phyloP scores from a whole-genome alignment of 2,888 invertebrate genomes.

The Agriopis marginaria region DNA sequence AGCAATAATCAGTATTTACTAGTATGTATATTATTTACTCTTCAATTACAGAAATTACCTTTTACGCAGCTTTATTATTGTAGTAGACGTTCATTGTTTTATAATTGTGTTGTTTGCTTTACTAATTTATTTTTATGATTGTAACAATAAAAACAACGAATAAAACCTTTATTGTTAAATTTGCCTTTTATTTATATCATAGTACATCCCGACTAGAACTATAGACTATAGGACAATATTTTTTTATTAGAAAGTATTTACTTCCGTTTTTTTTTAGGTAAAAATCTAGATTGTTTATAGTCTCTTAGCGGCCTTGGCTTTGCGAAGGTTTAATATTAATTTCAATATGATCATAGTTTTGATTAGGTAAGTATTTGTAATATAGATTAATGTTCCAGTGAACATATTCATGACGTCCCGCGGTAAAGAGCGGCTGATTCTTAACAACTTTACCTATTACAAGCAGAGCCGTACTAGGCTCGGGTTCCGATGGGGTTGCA shows the following conservation, averaged over 20 bases:
- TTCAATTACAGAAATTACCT: no score
- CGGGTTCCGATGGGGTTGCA: conserved; percentile 82
- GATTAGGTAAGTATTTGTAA: neutral
- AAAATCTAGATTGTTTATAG: no score
- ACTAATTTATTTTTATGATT: neutral
- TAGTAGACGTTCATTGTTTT: no score
- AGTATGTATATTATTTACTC: no score
- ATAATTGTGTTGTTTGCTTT: no score
- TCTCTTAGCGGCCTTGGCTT: neutral
- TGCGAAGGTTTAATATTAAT: neutral
- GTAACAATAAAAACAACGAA: neutral
- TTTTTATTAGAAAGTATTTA: no score
- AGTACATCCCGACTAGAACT: no score
- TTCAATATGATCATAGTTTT: neutral
- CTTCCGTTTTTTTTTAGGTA: neutral
- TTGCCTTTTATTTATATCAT: neutral
- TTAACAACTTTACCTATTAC: conserved; percentile 77
- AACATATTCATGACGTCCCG: conserved; percentile 82
- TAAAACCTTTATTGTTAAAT: neutral
- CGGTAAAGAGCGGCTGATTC: conserved; percentile 77
- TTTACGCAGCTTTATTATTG: no score
- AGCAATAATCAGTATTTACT: no score
- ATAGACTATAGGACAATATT: no score
- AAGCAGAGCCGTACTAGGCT: conserved; percentile 75
- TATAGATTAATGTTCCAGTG: conserved; percentile 66